phyloP scores from a whole-genome alignment of 2,797 vertebrate species.

The Sandelia bainsii region DNA sequence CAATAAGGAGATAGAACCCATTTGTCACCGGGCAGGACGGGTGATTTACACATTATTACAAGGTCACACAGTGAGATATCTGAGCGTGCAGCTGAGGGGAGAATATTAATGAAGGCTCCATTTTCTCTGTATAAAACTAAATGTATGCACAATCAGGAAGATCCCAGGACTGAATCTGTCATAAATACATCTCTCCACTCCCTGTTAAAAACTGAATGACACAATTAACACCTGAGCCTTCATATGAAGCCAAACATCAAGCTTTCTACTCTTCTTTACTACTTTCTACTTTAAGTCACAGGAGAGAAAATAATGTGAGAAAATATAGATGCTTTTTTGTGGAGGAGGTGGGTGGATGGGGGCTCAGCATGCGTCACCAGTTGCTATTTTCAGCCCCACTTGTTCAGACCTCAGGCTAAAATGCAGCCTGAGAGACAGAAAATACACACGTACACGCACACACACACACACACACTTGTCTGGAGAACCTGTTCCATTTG shows the following conservation, averaged over 20 bases:
- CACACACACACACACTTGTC: conserved; percentile 29
- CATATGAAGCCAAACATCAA: conserved; percentile 5
- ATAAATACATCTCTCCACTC: conserved; percentile 16
- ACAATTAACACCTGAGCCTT: conserved; percentile 1
- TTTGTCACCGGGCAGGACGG: conserved; percentile 46
- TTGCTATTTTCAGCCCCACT: conserved; percentile 72
- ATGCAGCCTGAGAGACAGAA: conserved; percentile 37
- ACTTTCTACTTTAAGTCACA: conserved; percentile 1
- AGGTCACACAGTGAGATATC: conserved; percentile 46
- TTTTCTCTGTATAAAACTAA: conserved; percentile 30
- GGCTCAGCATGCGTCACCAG: conserved; percentile 28
- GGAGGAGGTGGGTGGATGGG: neutral
- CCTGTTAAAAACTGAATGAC: neutral
- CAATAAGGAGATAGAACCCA: conserved; percentile 33
- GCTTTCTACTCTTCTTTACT: neutral
- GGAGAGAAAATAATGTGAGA: conserved; percentile 20
- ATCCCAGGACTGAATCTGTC: conserved; percentile 2
- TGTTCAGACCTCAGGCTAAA: conserved; percentile 52
- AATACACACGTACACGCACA: conserved; percentile 6
- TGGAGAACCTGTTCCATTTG: conserved; percentile 51
- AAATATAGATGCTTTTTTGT: conserved; percentile 26
- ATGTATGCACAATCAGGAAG: conserved; percentile 19
- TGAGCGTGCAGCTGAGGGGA: conserved; percentile 14
- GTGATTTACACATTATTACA: conserved; percentile 54
- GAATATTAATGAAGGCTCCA: conserved; percentile 47